phyloP scores from a whole-genome alignment of 2,888 invertebrate genomes.

The Ferrisia virgata region DNA sequence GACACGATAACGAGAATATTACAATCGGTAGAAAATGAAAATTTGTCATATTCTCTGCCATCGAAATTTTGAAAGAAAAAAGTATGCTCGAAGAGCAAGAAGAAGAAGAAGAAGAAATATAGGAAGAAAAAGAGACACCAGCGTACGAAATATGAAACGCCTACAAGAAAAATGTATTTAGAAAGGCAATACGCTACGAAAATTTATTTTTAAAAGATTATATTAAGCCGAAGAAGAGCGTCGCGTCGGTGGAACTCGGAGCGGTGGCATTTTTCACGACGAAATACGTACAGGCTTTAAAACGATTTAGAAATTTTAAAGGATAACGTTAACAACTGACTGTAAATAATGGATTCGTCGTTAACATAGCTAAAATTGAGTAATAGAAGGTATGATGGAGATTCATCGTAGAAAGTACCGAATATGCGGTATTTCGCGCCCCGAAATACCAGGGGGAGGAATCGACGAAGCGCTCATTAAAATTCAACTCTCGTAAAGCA shows the following conservation, averaged over 20 bases:
- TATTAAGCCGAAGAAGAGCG: not conserved
- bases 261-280: not conserved
- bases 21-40: not conserved
- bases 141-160: not conserved
- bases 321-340: slow-evolving; percentile 41
- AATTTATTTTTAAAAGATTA: slow-evolving; percentile 6
- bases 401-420: slow-evolving; percentile 35
- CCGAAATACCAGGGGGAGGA: not conserved
- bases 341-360: slow-evolving; percentile 43
- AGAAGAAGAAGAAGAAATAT: too few species aligned
- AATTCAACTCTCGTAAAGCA: slow-evolving; percentile 45
- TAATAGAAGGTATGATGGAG: slow-evolving; percentile 33
- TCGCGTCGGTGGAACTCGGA: not conserved
- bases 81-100: too few species aligned
- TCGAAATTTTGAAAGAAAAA: not conserved
- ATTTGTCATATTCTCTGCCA: not conserved
- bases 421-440: slow-evolving; percentile 15
- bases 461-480: slow-evolving; percentile 38
- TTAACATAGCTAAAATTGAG: slow-evolving; percentile 42
- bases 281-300: slow-evolving; percentile 29
- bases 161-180: slow-evolving; percentile 16
- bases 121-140: not conserved
- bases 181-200: not conserved
- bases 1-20: not conserved
- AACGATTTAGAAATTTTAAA: slow-evolving; percentile 40